A percentile compares a stretch with the other conserved stretches of the same genome.
These are phyloP conservation scores for Setophaga petechia DNA, from an alignment of 2,113 vertebrate species.

Conservation along the genomic window DNA sequence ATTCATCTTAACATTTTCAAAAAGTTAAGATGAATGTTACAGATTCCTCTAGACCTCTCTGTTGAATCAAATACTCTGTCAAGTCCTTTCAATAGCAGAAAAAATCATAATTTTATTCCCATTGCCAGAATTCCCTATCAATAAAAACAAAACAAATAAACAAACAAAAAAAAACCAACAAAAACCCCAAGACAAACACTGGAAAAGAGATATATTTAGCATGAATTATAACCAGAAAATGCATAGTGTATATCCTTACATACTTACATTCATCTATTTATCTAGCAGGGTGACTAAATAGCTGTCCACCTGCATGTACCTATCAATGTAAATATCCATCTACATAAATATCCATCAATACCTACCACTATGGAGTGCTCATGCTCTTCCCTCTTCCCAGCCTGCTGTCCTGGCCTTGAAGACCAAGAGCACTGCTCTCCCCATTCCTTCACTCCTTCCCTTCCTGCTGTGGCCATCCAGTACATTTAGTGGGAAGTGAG, in stretches of 20 bases:
- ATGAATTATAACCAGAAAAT: background rate
- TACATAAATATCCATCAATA: background rate
- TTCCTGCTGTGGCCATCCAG: background rate
- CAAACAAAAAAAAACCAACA: background rate
- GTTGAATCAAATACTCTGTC: background rate
- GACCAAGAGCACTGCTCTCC: background rate
- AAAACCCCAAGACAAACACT: accelerated
- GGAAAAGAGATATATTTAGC: background rate
- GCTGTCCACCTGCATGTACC: background rate
- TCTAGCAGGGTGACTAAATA: background rate
- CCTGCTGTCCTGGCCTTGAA: background rate
- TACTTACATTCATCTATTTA: too few species aligned
- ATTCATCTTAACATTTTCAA: too few species aligned
- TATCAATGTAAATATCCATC: too few species aligned
- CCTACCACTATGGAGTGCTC: background rate
- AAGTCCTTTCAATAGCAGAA: background rate
- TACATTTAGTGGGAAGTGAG: background rate
- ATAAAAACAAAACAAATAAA: background rate
- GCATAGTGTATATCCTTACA: too few species aligned
- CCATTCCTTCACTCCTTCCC: accelerated
- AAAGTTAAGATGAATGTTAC: background rate
- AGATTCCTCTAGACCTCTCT: background rate
- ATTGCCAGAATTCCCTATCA: background rate
- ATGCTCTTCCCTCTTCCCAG: background rate
- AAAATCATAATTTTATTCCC: background rate